Evolutionary conservation across 2,797 vertebrate species (phyloP), one percentile per base, ranked within the genome.

Genomic region (Chrysolophus pictus): DNA sequence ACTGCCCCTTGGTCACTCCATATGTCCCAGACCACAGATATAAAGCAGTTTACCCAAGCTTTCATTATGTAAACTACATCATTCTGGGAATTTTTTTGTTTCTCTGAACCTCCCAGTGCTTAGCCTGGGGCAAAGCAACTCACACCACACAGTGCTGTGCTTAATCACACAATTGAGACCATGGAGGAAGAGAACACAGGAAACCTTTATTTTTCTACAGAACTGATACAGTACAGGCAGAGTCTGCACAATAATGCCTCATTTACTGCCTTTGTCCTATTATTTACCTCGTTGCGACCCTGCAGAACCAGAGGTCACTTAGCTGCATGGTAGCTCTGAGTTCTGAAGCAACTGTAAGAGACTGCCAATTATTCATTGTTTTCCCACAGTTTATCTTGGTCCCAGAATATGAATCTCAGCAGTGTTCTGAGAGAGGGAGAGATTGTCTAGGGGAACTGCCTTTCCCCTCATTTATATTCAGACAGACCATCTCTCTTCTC

Each of bases 211-310:
- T 93, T 97, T 97, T 95, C 90, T 87, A 71, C 83, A 95, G 90
- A 90, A 95, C 67, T 95, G 96, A 95, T 96, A 94, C 91, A 96
- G 94, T 44, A 73, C 93, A 95, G 94, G 42, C 91, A 89, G 86
- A 69, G 62, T 79, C 58, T 93, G 80, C 76, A 96, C 96, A 97
- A 97, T 95, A 84, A 77, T 55, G 63, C 95, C 95, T 97, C 95
- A 96, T 97, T 97, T 97, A 96, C 89, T 94, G 65, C 19, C 90
- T 79, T 92, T 87, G 71, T 93, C 89, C 87, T 73, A 90, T 96
- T 91, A 88, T 88, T 96, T 97, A 96, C 97, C 96, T 97, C 97
- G 77, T 94, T 16, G n/a, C 96, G 97, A 97, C 97, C 96, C 86
- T 56, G 65, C 42, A 89, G 91, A 95, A 97, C 95, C 93, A 89